Base-by-base conservation (phyloP, 2,888 invertebrate genomes). In the Idaea aversata region DNA sequence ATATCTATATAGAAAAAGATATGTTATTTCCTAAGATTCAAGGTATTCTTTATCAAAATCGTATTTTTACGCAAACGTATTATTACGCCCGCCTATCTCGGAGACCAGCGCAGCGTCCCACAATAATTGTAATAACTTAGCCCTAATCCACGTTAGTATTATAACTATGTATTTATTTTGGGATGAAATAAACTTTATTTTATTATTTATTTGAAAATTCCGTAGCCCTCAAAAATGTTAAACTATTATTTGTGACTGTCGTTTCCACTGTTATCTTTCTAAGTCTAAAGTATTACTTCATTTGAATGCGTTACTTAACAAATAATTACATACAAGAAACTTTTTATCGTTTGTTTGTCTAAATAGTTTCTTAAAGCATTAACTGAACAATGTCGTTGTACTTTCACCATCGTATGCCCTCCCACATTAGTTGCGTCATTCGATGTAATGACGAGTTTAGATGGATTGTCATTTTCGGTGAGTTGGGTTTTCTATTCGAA, bases 371-470 rank as follows among this genome's bases (percentile, higher is more conserved):
- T 59, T 59, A 7, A 59, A 63, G 15, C 59, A 38, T n/a, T 66
- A 74, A 13, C 47, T 47, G 47, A 77, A 82, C 84, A 80, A 79
- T 83, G 83, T 83, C 77, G 76, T 77, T 67, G 73, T 70, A 84
- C 86, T 86, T 86, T 86, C 86, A 71, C 82, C 69, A 65, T 47
- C 72, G 63, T 69, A 71, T 65, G 63, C 75, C 76, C 80, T 79
- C 81, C 81, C 83, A 85, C 85, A 78, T 79, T 69, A 68, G 69
- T 86, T 83, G 73, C 80, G 70, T 81, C 79, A 85, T 47, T 7
- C 47, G 5, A 47, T 47, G 47, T 77, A 72, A 73, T 73, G 67
- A 72, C 66, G 67, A 36, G 15, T 2, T 59, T 66, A 67, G 36
- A 66, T 13, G 47, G 62, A 60, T 63, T 60, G 60, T 63, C 61